A percentile compares a stretch with the other conserved stretches of the same genome.
phyloP scores from a whole-genome alignment of 1,140 invertebrate genomes.

The Sinonovacula constricta region DNA sequence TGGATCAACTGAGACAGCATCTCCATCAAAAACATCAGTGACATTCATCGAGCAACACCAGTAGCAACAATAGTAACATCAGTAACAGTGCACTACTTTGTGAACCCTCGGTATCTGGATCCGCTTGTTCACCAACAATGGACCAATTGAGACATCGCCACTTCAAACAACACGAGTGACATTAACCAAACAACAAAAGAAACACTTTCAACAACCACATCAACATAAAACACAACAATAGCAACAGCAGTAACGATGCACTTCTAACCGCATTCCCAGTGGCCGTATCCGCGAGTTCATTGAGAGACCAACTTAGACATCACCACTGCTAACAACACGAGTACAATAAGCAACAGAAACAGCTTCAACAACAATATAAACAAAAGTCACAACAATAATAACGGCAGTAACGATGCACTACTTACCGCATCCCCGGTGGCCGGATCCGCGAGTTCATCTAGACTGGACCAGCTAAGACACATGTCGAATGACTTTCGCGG shows the following conservation, averaged over 20 bases:
- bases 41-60: too few relatives aligned
- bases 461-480: slow-evolving; percentile 45
- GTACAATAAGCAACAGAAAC: neutral
- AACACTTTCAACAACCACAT: neutral
- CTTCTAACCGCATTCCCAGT: too few relatives aligned
- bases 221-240: too few relatives aligned
- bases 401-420: neutral
- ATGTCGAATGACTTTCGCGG: slow-evolving; percentile 40
- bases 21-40: too few relatives aligned
- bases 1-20: slow-evolving; percentile 47
- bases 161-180: neutral
- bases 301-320: neutral
- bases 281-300: neutral
- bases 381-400: neutral
- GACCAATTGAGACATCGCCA: neutral
- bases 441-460: slow-evolving; percentile 11
- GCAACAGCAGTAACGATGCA: too few relatives aligned
- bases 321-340: neutral
- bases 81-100: too few relatives aligned
- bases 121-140: neutral
- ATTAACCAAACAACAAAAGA: neutral
- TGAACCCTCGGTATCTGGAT: neutral
- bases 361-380: neutral
- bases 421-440: slow-evolving; percentile 14
- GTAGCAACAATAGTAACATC: too few relatives aligned